These are phyloP conservation scores for Elgaria multicarinata DNA, from an alignment of 2,113 vertebrate genomes.

Conservation along the genomic window DNA sequence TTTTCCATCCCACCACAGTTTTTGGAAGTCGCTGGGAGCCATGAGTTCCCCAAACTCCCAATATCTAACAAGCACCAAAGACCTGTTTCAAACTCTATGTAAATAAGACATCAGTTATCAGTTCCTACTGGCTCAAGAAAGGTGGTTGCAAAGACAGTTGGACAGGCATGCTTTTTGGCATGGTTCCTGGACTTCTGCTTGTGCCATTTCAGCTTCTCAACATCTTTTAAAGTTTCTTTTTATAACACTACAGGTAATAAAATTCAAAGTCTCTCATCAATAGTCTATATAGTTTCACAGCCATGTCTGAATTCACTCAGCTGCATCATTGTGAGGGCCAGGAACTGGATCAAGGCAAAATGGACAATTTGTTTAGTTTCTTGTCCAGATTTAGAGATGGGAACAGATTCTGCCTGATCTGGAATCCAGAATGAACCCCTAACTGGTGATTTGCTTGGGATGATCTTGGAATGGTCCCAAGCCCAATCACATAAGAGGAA, in stretches of 20 bases:
- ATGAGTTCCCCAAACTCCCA: fast-evolving
- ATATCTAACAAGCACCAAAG: neutral
- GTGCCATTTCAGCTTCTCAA: neutral
- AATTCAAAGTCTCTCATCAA: neutral
- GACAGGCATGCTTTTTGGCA: neutral
- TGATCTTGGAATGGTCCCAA: neutral
- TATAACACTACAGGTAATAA: slow-evolving; percentile 4
- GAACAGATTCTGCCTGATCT: neutral
- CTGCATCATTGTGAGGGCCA: neutral
- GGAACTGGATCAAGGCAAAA: neutral
- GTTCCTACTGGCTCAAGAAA: neutral
- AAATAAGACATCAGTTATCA: fast-evolving
- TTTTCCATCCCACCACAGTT: slow-evolving; percentile 13
- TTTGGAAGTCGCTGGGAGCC: slow-evolving; percentile 33
- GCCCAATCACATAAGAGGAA: neutral
- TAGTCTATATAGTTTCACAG: slow-evolving; percentile 7
- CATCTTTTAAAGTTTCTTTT: neutral
- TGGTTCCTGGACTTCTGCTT: neutral
- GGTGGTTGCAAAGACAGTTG: neutral
- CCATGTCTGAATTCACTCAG: neutral
- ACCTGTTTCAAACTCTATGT: fast-evolving
- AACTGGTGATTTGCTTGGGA: neutral
- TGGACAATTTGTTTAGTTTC: neutral
- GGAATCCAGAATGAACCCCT: neutral
- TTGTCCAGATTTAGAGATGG: neutral